phyloP scores from a whole-genome alignment of 1,140 invertebrate genomes.

The Antheraea mylitta region DNA sequence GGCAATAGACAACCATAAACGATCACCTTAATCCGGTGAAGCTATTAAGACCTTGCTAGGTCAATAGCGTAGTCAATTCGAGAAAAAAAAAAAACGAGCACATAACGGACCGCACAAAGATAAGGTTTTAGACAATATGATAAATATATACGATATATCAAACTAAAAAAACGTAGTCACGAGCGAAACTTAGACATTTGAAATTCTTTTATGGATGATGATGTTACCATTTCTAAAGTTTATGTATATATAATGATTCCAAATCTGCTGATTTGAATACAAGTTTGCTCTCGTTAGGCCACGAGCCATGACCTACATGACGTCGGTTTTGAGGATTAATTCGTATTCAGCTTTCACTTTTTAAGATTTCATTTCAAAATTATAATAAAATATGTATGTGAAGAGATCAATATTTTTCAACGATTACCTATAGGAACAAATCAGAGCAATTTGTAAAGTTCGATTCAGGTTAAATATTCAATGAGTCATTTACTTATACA shows the following conservation, averaged over 20 bases:
- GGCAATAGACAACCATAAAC: too few relatives aligned
- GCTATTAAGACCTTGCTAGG: too few relatives aligned
- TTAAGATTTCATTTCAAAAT: neutral
- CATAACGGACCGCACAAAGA: too few relatives aligned
- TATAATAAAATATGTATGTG: neutral
- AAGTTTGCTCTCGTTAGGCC: constrained; percentile 6
- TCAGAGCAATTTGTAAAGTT: neutral
- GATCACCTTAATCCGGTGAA: too few relatives aligned
- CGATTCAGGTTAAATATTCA: neutral
- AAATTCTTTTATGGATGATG: neutral
- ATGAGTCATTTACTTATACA: neutral
- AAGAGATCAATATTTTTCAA: neutral
- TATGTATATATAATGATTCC: neutral
- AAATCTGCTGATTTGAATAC: constrained; percentile 4
- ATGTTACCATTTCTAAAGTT: neutral
- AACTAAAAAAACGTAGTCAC: too few relatives aligned
- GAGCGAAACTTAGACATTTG: too few relatives aligned
- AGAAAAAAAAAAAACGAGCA: too few relatives aligned
- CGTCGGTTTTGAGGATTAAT: constrained; percentile 4
- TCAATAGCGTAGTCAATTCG: too few relatives aligned
- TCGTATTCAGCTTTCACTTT: constrained; percentile 8
- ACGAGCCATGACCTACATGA: constrained; percentile 7
- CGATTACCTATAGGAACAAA: neutral
- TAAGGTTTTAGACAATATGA: too few relatives aligned
- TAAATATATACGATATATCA: too few relatives aligned